Base-by-base conservation (phyloP, 2,797 vertebrate species). In the Peromyscus nudipes region DNA sequence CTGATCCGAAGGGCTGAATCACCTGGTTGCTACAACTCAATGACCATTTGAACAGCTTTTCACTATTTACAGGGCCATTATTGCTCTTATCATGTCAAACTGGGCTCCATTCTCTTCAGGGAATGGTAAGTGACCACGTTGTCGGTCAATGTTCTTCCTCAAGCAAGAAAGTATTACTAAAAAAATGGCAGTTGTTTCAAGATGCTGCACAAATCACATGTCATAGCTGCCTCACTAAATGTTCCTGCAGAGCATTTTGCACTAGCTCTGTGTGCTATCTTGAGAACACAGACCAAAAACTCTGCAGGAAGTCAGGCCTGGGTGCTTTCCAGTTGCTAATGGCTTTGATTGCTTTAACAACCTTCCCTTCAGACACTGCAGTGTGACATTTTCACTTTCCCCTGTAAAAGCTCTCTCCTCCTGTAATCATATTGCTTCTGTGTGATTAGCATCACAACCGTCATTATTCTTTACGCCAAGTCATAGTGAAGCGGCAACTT, bases 271-370 rank as follows among this genome's bases (percentile, higher is more conserved):
- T 82, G 85, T 86, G 71, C 64, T 96, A 17, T 93, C 89, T 93
- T 95, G 89, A 94, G 76, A 97, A 92, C 64, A 55, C 21, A 87
- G 57, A 93, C 57, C 43, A 95, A 92, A 90, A 95, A 55, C 64
- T 94, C 75, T 91, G 19, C 4, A 83, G 52, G 52, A 93, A 83
- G 46, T 94, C 81, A 92, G 25, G 67, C 7, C 40, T 96, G 77
- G 43, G 67, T 46, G 19, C 55, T 96, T 91, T 95, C 89, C 83
- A 95, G 57, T 96, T 95, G 77, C 55, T 97, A 95, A 94, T 93
- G n/a, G 40, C 17, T 96, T 97, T 94, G 91, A 96, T 92, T 96
- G 55, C 87, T 95, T 94, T 96, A 96, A 95, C 86, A 96, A 84
- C 60, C 40, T 87, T 97, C 37, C 93, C 37, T 37, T 94, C 67